phyloP scores from a whole-genome alignment of 2,113 vertebrate genomes.

The Polypterus bichir region DNA sequence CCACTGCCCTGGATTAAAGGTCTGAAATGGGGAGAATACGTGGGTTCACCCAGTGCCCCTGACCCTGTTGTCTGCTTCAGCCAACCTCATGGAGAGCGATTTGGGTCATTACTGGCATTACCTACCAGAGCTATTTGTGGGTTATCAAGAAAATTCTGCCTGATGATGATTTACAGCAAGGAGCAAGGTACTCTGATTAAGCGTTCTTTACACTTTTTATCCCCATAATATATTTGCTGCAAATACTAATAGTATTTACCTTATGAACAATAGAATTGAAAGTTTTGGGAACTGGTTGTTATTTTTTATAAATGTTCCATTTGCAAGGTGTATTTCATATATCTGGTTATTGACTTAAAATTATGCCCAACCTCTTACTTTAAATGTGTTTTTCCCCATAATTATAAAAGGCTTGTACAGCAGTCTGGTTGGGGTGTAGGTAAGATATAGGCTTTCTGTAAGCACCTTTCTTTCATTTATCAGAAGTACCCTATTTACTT shows the following conservation, averaged over 20 bases:
- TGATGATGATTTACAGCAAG: conserved; percentile 98
- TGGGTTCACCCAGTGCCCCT: conserved; percentile 87
- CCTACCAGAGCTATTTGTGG: conserved; percentile 91
- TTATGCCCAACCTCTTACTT: no score
- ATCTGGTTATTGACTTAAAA: background rate
- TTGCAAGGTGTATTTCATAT: background rate
- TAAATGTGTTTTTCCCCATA: no score
- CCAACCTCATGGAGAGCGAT: conserved; percentile 83
- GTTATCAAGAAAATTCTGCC: conserved; percentile 85
- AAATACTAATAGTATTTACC: background rate
- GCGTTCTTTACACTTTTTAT: background rate
- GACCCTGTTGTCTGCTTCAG: conserved; percentile 94
- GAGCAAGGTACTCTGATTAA: conserved; percentile 69
- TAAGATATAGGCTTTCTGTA: no score
- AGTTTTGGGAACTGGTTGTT: no score
- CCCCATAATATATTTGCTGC: no score
- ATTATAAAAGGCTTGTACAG: no score
- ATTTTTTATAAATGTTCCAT: background rate
- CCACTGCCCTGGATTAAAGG: conserved; percentile 92
- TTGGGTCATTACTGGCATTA: conserved; percentile 82
- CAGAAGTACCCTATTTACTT: no score
- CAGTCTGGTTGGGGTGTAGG: no score
- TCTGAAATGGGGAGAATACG: conserved; percentile 94
- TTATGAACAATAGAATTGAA: background rate
- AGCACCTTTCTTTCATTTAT: no score